phyloP scores from a whole-genome alignment of 2,113 vertebrate species.

The Tragulus kanchil region DNA sequence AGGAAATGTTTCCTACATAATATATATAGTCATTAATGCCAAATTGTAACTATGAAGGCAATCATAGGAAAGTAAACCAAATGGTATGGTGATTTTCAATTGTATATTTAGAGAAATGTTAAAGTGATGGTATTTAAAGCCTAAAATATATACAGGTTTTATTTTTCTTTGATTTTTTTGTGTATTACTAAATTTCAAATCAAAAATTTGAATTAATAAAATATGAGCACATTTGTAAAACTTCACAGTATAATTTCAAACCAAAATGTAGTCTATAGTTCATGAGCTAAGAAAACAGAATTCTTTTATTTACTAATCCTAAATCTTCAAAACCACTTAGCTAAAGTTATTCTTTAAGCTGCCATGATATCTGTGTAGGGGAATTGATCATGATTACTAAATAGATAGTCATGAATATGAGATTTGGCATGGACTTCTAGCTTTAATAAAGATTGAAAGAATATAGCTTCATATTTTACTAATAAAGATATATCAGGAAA shows the following conservation, averaged over 20 bases:
- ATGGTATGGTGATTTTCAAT: slow-evolving; percentile 71
- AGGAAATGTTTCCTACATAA: slow-evolving; percentile 16
- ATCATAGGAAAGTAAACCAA: slow-evolving; percentile 67
- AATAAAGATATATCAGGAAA: neutral
- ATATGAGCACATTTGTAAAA: neutral
- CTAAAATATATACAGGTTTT: slow-evolving; percentile 75
- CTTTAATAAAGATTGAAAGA: neutral
- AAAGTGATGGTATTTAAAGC: slow-evolving; percentile 81
- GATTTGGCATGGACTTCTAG: neutral
- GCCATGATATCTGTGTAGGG: neutral
- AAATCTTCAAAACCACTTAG: neutral
- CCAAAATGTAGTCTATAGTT: neutral
- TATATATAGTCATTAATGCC: neutral
- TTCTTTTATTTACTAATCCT: neutral
- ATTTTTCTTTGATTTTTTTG: slow-evolving; percentile 21
- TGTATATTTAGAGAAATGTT: slow-evolving; percentile 76
- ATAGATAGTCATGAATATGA: neutral
- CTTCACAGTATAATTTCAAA: neutral
- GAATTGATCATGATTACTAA: neutral
- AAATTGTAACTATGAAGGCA: slow-evolving; percentile 65
- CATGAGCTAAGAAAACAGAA: neutral
- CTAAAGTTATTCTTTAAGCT: neutral
- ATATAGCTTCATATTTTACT: neutral
- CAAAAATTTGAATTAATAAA: slow-evolving; percentile 78
- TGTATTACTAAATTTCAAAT: neutral